phyloP scores from a whole-genome alignment of 2,888 invertebrate genomes.

The Metacarcinus magister region DNA sequence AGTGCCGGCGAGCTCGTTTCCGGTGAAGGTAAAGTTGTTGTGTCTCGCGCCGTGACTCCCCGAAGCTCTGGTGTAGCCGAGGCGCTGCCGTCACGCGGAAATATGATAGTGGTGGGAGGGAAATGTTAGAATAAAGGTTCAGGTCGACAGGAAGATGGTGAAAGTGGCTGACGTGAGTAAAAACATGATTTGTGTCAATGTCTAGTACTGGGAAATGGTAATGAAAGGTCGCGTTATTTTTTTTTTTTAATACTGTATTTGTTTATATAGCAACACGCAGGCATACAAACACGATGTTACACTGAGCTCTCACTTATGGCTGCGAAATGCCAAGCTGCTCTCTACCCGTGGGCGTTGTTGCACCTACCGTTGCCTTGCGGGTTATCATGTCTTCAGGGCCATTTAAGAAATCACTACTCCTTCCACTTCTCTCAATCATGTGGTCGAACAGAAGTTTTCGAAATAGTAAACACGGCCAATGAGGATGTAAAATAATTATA shows the following conservation, averaged over 20 bases:
- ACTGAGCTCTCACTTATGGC: background rate
- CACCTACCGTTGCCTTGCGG: background rate
- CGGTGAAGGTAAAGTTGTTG: background rate
- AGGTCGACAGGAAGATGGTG: background rate
- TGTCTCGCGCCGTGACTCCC: background rate
- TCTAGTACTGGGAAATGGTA: background rate
- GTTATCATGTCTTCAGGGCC: background rate
- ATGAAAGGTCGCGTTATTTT: background rate
- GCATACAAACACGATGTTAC: background rate
- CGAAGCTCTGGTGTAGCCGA: background rate
- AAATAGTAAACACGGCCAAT: background rate
- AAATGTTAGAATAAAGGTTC: background rate
- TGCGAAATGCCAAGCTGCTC: background rate
- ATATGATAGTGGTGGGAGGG: background rate
- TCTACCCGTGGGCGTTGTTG: background rate
- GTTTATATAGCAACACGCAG: background rate
- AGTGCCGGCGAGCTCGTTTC: background rate
- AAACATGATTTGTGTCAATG: background rate
- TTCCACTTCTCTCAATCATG: background rate
- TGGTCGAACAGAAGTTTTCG: background rate
- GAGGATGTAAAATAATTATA: background rate
- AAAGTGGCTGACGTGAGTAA: background rate
- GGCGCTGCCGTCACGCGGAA: background rate
- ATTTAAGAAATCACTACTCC: background rate
- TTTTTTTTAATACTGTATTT: background rate